Evolutionary conservation across 2,888 invertebrate species (phyloP).

Genomic region (Hydrotaea diabolus): DNA sequence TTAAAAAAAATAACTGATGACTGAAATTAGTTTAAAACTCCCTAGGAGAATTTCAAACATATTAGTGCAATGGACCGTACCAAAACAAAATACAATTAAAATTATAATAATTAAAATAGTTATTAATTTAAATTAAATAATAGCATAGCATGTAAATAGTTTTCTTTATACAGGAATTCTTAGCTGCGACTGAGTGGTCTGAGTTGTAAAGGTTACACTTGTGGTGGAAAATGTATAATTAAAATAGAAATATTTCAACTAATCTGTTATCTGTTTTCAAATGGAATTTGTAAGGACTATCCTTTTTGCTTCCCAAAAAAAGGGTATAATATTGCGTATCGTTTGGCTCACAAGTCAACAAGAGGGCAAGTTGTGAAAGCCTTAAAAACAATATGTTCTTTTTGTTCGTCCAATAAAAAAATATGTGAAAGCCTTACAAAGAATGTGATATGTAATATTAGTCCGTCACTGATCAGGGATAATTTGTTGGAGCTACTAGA

Average conservation of each 20-base stretch:
- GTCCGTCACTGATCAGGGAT: no score
- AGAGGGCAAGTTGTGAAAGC: background rate
- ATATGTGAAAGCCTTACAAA: no score
- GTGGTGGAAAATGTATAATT: background rate
- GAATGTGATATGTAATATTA: no score
- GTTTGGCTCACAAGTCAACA: background rate
- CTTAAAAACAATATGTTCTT: background rate
- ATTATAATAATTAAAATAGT: background rate
- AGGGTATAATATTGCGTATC: background rate
- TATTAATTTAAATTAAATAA: background rate
- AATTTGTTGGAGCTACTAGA: no score
- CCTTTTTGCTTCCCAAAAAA: background rate
- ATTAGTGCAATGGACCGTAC: conserved; percentile 4
- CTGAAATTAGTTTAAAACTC: conserved; percentile 28
- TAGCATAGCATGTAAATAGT: background rate
- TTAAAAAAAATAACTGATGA: background rate
- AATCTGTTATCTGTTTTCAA: no score
- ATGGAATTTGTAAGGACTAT: no score
- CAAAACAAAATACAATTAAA: background rate
- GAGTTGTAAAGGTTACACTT: no score
- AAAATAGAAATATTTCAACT: no score
- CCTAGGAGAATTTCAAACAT: conserved; percentile 33
- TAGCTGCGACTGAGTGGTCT: background rate
- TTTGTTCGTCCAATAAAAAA: no score
- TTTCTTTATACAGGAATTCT: conserved; percentile 3